Percentiles rank a stretch among this genome's conserved stretches.
These are phyloP conservation scores for Aspidoscelis tigris DNA, from an alignment of 2,113 vertebrate species.

Conservation along the genomic window DNA sequence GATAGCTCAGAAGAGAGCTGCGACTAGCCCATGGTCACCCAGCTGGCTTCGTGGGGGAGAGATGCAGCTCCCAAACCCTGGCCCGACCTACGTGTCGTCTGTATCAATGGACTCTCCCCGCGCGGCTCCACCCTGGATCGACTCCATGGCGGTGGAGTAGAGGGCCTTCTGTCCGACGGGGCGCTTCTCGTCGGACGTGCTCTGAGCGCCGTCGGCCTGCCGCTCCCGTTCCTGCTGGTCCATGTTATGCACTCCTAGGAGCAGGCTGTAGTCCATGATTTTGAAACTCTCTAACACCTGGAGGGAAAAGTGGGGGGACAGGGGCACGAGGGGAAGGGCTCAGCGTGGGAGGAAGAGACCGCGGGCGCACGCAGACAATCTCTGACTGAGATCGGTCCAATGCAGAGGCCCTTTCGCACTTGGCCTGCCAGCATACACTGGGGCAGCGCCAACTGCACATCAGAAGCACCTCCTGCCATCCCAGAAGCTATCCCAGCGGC, in stretches of 20 bases:
- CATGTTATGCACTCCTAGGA: conserved; percentile 96
- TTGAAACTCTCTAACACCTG: conserved; percentile 99
- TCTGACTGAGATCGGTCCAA: too few relatives aligned
- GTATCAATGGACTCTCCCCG: conserved; percentile 93
- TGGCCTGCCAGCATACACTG: too few relatives aligned
- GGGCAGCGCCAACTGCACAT: too few relatives aligned
- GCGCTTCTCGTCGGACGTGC: conserved; percentile 88
- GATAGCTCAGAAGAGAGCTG: too few relatives aligned
- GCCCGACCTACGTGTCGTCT: conserved; percentile 89
- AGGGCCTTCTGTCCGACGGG: conserved; percentile 95
- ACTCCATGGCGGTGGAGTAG: conserved; percentile 98
- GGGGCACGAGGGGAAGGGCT: too few relatives aligned
- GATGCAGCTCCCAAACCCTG: rapidly evolving
- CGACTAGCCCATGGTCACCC: too few relatives aligned
- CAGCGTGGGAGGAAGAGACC: too few relatives aligned
- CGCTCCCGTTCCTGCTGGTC: conserved; percentile 92
- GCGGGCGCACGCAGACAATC: too few relatives aligned
- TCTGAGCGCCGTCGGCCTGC: conserved; percentile 87
- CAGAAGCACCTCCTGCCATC: too few relatives aligned
- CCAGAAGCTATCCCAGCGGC: too few relatives aligned
- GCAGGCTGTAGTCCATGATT: conserved; percentile 99
- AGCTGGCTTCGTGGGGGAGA: not conserved
- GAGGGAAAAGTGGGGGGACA: too few relatives aligned
- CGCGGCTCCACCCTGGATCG: conserved; percentile 94
- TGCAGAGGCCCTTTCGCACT: too few relatives aligned